Conservation (phyloP, 1,140 invertebrate species). For the Zaprionus nigranus region DNA sequence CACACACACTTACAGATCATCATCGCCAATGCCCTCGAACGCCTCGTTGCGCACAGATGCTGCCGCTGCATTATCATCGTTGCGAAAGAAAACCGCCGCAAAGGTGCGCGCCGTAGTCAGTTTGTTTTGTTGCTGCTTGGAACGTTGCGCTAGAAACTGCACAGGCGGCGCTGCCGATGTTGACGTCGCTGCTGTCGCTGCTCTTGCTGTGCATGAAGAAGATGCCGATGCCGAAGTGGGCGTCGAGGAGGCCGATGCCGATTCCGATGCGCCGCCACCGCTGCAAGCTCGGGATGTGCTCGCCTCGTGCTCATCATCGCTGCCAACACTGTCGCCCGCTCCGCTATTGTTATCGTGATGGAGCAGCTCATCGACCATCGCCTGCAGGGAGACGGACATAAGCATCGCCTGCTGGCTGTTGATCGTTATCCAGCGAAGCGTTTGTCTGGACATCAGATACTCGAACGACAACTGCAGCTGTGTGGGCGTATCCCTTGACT, state of each 20-base stretch:
- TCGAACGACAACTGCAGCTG: slow-evolving; percentile 94
- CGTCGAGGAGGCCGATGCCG: slow-evolving; percentile 51
- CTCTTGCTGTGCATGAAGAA: slow-evolving; percentile 50
- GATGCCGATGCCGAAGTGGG: slow-evolving; percentile 82
- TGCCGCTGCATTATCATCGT: slow-evolving; percentile 84
- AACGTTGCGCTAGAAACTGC: slow-evolving; percentile 83
- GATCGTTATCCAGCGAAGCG: slow-evolving; percentile 96
- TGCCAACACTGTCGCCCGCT: slow-evolving; percentile 3
- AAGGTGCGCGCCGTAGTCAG: slow-evolving; percentile 83
- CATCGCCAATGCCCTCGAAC: slow-evolving; percentile 95
- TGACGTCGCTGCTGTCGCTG: slow-evolving; percentile 83
- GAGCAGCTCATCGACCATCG: slow-evolving; percentile 97
- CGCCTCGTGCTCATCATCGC: slow-evolving; percentile 71
- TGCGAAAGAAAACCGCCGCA: slow-evolving; percentile 87
- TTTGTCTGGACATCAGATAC: slow-evolving; percentile 96
- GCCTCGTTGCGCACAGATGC: slow-evolving; percentile 90
- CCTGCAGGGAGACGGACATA: slow-evolving; percentile 97
- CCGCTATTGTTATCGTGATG: slow-evolving; percentile 87
- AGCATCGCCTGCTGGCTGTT: slow-evolving; percentile 95
- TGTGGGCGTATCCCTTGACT: slow-evolving; percentile 62
- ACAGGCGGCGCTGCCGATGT: slow-evolving; percentile 66
- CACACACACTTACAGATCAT: slow-evolving; percentile 87
- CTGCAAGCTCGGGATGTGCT: slow-evolving; percentile 47
- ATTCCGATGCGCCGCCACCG: slow-evolving; percentile 29
- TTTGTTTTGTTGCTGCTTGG: slow-evolving; percentile 80